phyloP scores from a whole-genome alignment of 1,140 invertebrate genomes.

The Drosophila funebris region DNA sequence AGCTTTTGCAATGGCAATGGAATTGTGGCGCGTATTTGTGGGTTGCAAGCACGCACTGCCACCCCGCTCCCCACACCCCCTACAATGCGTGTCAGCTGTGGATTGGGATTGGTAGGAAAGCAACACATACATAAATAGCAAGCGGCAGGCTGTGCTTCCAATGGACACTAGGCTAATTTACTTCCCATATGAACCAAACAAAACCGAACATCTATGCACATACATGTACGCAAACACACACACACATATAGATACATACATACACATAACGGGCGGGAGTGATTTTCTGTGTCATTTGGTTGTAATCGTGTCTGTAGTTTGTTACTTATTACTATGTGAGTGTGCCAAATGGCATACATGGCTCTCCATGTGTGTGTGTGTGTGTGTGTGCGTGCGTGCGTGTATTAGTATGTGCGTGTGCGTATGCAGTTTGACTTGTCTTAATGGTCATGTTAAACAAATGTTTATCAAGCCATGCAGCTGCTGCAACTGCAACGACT shows the following conservation, averaged over 20 bases:
- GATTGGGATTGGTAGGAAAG: not conserved
- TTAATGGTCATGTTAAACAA: conserved; percentile 82
- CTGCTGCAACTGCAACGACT: conserved; percentile 45
- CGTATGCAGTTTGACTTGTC: conserved; percentile 77
- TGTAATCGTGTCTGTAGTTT: conserved; percentile 82
- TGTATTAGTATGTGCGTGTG: conserved; percentile 38
- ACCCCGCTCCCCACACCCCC: not conserved
- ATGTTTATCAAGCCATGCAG: conserved; percentile 81
- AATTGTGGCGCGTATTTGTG: conserved; percentile 73
- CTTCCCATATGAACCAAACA: conserved; percentile 69
- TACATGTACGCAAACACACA: conserved; percentile 8
- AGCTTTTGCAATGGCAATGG: conserved; percentile 52
- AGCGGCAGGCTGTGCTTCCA: conserved; percentile 54
- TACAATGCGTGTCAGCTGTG: not conserved
- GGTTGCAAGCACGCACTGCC: conserved; percentile 64
- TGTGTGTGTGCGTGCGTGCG: conserved; percentile 17
- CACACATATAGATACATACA: not conserved
- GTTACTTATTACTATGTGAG: conserved; percentile 75
- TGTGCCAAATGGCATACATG: conserved; percentile 32
- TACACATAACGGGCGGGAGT: conserved; percentile 67
- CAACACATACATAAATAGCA: conserved; percentile 63
- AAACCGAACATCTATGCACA: conserved; percentile 39
- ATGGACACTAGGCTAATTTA: conserved; percentile 71
- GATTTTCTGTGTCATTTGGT: conserved; percentile 81
- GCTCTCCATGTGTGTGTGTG: conserved; percentile 19